A percentile compares a stretch with the other conserved stretches of the same genome.
Evolutionary conservation across 2,797 vertebrate genomes (phyloP).

Genomic region (Sus cebifrons): DNA sequence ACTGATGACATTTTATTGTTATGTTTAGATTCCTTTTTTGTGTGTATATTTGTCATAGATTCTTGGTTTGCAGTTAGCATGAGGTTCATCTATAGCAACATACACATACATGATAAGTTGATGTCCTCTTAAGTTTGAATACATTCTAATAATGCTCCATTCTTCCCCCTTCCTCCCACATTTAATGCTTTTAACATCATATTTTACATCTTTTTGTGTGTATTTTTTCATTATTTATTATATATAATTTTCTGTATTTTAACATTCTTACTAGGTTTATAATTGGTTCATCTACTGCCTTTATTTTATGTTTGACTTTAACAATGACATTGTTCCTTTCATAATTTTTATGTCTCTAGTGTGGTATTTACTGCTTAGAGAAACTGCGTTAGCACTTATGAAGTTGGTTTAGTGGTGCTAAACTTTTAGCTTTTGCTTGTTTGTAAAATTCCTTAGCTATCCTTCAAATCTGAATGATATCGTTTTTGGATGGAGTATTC

Average conservation of each 20-base stretch:
- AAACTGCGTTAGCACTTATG: not conserved
- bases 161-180: not conserved
- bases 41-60: not conserved
- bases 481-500: not conserved
- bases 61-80: not conserved
- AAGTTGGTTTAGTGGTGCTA: not conserved
- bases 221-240: not conserved
- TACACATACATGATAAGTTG: not conserved
- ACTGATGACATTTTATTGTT: not conserved
- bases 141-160: not conserved
- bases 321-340: not conserved
- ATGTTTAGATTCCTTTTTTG: not conserved
- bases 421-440: not conserved
- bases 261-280: not conserved
- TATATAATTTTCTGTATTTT: not conserved
- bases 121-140: not conserved
- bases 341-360: not conserved
- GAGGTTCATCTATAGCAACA: not conserved
- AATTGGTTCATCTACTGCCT: not conserved
- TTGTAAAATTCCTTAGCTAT: not conserved
- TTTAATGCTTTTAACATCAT: not conserved
- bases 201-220: not conserved
- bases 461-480: not conserved
- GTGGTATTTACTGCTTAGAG: not conserved
- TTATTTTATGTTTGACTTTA: not conserved